A percentile compares a stretch with the other conserved stretches of the same genome.
These are phyloP conservation scores for Hirtodrosophila trivittata DNA, from an alignment of 2,888 invertebrate genomes.

Conservation along the genomic window DNA sequence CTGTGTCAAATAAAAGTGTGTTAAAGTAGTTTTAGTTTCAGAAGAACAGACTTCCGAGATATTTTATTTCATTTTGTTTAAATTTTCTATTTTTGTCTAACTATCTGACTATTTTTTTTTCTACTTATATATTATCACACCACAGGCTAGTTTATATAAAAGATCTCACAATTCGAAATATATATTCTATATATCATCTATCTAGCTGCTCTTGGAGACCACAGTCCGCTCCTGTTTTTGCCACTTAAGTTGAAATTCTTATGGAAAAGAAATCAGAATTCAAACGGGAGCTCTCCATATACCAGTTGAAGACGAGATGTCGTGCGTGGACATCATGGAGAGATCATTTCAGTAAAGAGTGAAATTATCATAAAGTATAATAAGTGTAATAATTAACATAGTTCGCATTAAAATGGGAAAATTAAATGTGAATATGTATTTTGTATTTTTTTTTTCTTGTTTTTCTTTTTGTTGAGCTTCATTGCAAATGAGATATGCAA, in stretches of 20 bases:
- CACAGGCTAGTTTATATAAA: too few species aligned
- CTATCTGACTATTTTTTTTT: too few species aligned
- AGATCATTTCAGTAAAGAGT: too few species aligned
- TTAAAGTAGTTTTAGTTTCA: too few species aligned
- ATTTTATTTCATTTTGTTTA: too few species aligned
- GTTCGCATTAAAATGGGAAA: conserved; percentile 11
- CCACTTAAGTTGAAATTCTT: conserved; percentile 41
- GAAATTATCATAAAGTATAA: conserved; percentile 1
- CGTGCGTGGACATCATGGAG: conserved; percentile 32
- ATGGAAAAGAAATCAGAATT: conserved; percentile 60
- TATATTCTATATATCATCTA: too few species aligned
- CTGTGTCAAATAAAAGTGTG: too few species aligned
- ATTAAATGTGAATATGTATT: conserved; percentile 5
- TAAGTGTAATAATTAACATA: neutral
- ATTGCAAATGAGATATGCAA: conserved; percentile 11
- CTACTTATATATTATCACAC: too few species aligned
- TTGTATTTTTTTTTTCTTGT: too few species aligned
- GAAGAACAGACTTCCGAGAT: too few species aligned
- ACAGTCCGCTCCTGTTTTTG: conserved; percentile 42
- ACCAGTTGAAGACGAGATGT: conserved; percentile 48
- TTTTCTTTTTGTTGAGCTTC: neutral
- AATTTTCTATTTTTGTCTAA: too few species aligned
- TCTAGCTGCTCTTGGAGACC: neutral
- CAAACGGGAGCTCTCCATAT: conserved; percentile 30
- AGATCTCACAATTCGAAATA: too few species aligned